A percentile compares a stretch with the other conserved stretches of the same genome.
These are phyloP conservation scores for Numenius arquata DNA, from an alignment of 2,113 vertebrate genomes.

Conservation along the genomic window DNA sequence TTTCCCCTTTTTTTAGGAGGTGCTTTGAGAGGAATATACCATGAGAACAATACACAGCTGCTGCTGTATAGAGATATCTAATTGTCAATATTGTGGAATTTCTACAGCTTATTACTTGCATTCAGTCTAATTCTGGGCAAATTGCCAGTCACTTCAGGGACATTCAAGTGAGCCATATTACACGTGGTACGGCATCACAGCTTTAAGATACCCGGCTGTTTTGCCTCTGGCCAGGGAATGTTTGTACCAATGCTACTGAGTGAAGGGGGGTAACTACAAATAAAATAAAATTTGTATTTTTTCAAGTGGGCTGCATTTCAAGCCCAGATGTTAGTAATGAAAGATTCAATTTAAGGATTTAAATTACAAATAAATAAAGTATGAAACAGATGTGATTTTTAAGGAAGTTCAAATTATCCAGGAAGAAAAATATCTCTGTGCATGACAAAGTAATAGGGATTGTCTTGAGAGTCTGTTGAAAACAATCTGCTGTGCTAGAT, in stretches of 20 bases:
- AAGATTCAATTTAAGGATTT: conserved; percentile 88
- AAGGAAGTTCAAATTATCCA: conserved; percentile 89
- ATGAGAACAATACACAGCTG: conserved; percentile 88
- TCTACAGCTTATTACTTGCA: conserved; percentile 89
- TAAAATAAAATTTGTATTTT: conserved; percentile 90
- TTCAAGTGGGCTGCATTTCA: conserved; percentile 89
- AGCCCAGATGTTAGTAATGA: conserved; percentile 90
- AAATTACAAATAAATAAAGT: conserved; percentile 93
- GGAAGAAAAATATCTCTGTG: conserved; percentile 88
- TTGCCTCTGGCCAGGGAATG: conserved; percentile 88
- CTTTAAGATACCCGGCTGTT: conserved; percentile 89
- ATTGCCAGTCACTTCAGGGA: conserved; percentile 89
- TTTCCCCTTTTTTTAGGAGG: conserved; percentile 75
- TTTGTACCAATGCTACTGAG: conserved; percentile 81
- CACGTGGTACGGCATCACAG: conserved; percentile 84
- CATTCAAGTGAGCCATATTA: conserved; percentile 86
- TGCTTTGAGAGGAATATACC: conserved; percentile 85
- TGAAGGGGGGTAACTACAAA: conserved; percentile 84
- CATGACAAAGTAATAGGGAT: conserved; percentile 87
- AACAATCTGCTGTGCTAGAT: conserved; percentile 86
- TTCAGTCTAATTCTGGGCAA: conserved; percentile 91
- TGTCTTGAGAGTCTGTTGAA: conserved; percentile 87
- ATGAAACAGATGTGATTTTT: conserved; percentile 89
- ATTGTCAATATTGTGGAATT: conserved; percentile 90
- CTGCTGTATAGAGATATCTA: conserved; percentile 89